Percentiles rank a stretch among this genome's conserved stretches.
phyloP scores from a whole-genome alignment of 2,113 vertebrate species.

The Thinocorus orbignyianus region DNA sequence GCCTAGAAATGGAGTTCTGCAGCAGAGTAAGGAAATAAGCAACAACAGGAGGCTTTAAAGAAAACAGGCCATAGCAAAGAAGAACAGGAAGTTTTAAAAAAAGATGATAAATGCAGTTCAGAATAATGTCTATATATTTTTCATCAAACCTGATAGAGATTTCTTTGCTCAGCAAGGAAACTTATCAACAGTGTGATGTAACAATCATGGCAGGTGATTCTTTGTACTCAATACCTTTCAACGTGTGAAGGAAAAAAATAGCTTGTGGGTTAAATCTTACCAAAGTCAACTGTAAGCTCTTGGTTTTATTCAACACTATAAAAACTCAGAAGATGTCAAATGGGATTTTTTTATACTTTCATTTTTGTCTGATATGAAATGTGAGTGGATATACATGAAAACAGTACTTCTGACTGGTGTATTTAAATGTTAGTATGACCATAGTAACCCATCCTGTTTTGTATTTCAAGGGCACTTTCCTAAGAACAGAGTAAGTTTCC shows the following conservation, averaged over 20 bases:
- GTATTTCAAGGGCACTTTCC: background rate
- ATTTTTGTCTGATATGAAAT: background rate
- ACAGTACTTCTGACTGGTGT: background rate
- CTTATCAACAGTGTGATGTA: background rate
- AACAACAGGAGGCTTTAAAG: background rate
- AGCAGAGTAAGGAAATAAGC: background rate
- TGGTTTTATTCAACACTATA: background rate
- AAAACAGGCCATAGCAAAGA: background rate
- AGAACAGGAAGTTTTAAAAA: background rate
- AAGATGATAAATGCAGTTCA: background rate
- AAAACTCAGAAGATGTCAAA: background rate
- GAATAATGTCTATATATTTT: background rate
- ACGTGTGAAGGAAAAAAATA: background rate
- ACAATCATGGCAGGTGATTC: background rate
- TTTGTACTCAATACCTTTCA: background rate
- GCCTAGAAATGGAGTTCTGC: background rate
- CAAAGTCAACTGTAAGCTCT: background rate
- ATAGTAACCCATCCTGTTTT: background rate
- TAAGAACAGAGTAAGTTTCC: background rate
- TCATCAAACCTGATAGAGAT: background rate
- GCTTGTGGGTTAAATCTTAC: background rate
- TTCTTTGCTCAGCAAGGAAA: background rate
- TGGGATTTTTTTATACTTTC: background rate
- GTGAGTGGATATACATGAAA: background rate
- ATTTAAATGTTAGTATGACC: background rate